Evolutionary conservation across 2,113 vertebrate genomes (phyloP), one percentile per base, ranked within the genome.

Genomic region (Scolopax mira): DNA sequence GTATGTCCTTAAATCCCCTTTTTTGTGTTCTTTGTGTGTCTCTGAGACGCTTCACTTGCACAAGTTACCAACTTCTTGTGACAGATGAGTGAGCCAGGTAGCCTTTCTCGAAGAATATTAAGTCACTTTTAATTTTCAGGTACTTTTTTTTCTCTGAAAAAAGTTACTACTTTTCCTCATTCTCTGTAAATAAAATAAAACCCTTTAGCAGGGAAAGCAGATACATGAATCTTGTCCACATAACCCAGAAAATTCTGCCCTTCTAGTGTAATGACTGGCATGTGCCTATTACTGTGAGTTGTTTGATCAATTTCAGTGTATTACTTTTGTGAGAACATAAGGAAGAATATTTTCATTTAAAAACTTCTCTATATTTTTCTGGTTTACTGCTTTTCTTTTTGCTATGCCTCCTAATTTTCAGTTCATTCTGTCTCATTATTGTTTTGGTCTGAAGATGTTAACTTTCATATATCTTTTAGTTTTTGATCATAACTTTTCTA

Each of bases 121-220:
- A 46, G 30, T 16, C 5, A 33, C 15, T 67, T 52, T 94, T 75
- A 58, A 17, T 77, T 93, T 49, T 75, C 17, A 46, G 17, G 7
- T 86, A 52, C 17, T 62, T 7, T 19, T 12, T 44, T 48, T 35
- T 31, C 21, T 79, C 6, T 11, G 11, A 23, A 48, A 48, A 19
- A 39, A 35, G 28, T 78, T 8, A 18, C 66, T 78, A 27, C 44
- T 90, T 86, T 62, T 84, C 11, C 33, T 81, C 8, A 13, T 81
- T 84, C 9, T 89, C 30, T 86, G 30, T 31, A 79, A 88, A 51
- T 57, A 62, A 90, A 82, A 44, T 61, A 30, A 49, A 89, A 72
- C 2, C 6, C 18, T 89, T 57, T 57, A 77, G 16, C 8, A 27
- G 5, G 30, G 44, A 81, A 72, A 87, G 33, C 35, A 87, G 31